Evolutionary conservation across 1,140 invertebrate genomes (phyloP).

Genomic region (Plodia interpunctella): DNA sequence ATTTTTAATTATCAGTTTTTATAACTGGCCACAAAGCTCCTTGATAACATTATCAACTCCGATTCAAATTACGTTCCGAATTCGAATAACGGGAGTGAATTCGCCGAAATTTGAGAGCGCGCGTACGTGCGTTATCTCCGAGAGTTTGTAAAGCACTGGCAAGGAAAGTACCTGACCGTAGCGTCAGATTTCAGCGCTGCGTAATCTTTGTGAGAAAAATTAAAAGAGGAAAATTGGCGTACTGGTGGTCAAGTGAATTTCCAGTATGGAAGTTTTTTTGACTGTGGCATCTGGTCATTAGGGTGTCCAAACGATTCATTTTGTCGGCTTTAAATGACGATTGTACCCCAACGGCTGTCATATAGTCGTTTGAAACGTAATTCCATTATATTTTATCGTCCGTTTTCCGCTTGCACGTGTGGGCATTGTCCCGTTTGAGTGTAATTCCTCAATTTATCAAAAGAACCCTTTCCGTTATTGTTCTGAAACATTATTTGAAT

Average conservation of each 20-base stretch:
- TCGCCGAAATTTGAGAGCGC: slow-evolving; percentile 10
- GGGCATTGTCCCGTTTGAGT: slow-evolving; percentile 4
- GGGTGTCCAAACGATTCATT: slow-evolving; percentile 28
- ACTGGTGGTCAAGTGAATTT: slow-evolving; percentile 11
- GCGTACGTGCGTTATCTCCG: slow-evolving; percentile 16
- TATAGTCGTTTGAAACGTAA: slow-evolving; percentile 23
- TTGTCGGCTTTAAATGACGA: slow-evolving; percentile 36
- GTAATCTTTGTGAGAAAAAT: slow-evolving; percentile 12
- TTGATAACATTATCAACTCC: neutral
- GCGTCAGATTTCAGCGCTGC: slow-evolving; percentile 19
- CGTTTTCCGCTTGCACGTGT: slow-evolving; percentile 18
- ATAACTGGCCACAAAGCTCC: slow-evolving; percentile 3
- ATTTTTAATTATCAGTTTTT: slow-evolving; percentile 3
- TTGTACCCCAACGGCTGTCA: slow-evolving; percentile 28
- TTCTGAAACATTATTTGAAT: slow-evolving; percentile 10
- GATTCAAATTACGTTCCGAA: slow-evolving; percentile 14
- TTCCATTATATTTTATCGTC: slow-evolving; percentile 23
- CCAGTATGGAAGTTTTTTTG: slow-evolving; percentile 6
- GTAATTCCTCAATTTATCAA: slow-evolving; percentile 15
- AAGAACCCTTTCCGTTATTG: slow-evolving; percentile 9
- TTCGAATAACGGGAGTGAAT: slow-evolving; percentile 14
- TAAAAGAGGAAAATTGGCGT: neutral
- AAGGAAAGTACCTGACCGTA: slow-evolving; percentile 16
- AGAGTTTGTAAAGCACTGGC: slow-evolving; percentile 17
- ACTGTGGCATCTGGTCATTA: slow-evolving; percentile 22